Conservation (phyloP, 2,888 invertebrate species). For the Pyrrhosoma nymphula region DNA sequence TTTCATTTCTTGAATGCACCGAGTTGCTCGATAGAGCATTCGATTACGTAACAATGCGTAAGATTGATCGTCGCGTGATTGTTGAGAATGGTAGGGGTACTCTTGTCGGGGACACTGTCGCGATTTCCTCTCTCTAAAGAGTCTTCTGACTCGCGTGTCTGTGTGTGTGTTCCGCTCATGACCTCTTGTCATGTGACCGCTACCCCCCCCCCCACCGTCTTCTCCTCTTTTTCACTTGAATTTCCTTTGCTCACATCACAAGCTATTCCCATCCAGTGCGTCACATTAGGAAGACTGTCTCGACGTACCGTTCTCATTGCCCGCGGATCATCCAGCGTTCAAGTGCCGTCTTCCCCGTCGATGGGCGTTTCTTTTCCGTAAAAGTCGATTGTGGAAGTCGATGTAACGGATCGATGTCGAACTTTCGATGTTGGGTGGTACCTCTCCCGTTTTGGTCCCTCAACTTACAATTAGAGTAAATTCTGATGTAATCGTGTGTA, state of each 20-base stretch:
- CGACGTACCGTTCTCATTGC: background rate
- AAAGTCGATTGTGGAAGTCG: no score
- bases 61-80: background rate
- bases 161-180: background rate
- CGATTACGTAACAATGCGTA: background rate
- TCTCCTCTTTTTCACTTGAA: background rate
- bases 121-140: background rate
- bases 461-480: no score
- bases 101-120: background rate
- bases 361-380: no score
- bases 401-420: no score
- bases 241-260: background rate
- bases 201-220: background rate
- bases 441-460: no score
- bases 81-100: background rate
- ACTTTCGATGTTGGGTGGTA: no score
- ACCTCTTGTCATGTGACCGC: constrained; percentile 15
- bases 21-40: no score
- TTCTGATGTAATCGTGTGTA: no score
- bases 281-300: background rate
- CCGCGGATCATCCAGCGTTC: no score
- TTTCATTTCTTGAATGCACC: no score
- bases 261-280: background rate
- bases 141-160: background rate
- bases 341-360: no score